These are phyloP conservation scores for Leptosomus discolor DNA, from an alignment of 2,113 vertebrate species.

Conservation along the genomic window DNA sequence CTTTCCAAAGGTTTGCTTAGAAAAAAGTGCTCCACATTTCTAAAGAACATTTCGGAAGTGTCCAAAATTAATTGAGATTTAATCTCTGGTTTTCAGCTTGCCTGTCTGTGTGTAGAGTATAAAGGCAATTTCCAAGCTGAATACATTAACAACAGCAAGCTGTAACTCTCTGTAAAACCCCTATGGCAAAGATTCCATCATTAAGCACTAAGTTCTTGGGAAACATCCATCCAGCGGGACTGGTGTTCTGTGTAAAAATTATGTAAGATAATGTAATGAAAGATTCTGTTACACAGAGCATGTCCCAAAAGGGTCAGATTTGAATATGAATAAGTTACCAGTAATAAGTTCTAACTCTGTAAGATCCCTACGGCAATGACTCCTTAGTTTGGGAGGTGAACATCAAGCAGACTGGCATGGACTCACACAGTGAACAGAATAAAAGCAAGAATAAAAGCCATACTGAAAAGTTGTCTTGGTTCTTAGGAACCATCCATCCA, in stretches of 20 bases:
- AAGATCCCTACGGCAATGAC: background rate
- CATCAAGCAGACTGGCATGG: background rate
- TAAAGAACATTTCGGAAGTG: background rate
- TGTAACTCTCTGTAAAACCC: background rate
- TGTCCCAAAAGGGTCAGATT: background rate
- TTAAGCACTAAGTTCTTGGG: background rate
- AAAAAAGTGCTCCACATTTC: background rate
- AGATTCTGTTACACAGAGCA: background rate
- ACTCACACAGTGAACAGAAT: background rate
- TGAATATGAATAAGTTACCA: background rate
- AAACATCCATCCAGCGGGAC: background rate
- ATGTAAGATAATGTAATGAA: background rate
- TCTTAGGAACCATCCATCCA: background rate
- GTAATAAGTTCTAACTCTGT: background rate
- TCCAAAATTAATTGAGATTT: background rate
- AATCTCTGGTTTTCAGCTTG: background rate
- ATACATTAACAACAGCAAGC: background rate
- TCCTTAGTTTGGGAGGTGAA: background rate
- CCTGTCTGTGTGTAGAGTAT: background rate
- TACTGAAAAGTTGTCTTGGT: background rate
- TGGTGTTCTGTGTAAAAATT: background rate
- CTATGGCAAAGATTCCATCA: background rate
- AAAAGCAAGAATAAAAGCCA: background rate
- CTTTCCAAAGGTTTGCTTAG: background rate
- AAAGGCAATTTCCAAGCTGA: background rate